Conservation (phyloP, 2,888 invertebrate species). For the Halictus quadricinctus region DNA sequence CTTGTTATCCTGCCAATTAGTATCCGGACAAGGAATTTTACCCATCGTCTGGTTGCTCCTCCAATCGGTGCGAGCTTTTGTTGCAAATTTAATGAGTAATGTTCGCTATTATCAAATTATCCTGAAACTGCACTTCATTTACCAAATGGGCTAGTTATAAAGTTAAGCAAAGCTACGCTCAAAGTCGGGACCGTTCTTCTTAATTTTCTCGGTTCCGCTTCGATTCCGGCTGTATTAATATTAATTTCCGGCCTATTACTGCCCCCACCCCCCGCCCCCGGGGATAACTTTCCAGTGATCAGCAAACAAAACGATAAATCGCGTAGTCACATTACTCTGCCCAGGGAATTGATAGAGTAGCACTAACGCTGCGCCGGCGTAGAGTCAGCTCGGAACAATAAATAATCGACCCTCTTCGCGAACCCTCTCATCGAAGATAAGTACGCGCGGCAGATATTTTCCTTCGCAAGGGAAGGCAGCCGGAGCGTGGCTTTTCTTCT, state of each 20-base stretch:
- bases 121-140: neutral
- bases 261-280: neutral
- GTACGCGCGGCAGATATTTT: constrained; percentile 58
- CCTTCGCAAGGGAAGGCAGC: constrained; percentile 1
- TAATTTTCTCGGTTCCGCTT: constrained; percentile 12
- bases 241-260: constrained; percentile 38
- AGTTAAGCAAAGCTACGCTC: neutral
- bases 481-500: neutral
- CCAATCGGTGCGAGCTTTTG: neutral
- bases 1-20: neutral
- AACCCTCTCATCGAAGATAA: constrained; percentile 52
- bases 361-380: constrained; percentile 12
- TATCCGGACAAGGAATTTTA: neutral
- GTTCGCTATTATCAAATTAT: neutral
- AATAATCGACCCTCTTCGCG: constrained; percentile 46
- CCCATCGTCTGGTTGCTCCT: neutral
- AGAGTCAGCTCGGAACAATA: constrained; percentile 53
- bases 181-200: neutral
- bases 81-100: neutral
- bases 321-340: constrained; percentile 59
- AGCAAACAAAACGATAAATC: constrained; percentile 56
- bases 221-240: constrained; percentile 13
- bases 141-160: neutral
- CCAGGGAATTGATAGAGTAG: constrained; percentile 38
- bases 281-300: constrained; percentile 10